Evolutionary conservation across 2,888 invertebrate species (phyloP), one percentile per base, ranked within the genome.

Genomic region (Graphium colonna): DNA sequence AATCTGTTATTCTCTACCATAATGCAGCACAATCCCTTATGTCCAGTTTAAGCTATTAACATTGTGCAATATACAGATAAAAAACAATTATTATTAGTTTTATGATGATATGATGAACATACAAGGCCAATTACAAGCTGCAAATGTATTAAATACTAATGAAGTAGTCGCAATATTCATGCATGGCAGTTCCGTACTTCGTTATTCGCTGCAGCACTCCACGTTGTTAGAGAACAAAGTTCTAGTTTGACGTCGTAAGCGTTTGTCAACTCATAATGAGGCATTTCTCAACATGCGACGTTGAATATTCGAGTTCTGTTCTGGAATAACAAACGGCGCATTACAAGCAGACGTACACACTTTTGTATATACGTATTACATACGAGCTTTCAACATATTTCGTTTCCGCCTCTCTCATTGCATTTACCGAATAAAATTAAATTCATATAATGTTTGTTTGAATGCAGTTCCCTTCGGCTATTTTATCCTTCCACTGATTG

Each of bases 361-460:
- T 13, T 42, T 36, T 26, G 21, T 39, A 3, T 26, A 18, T 38
- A 42, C 36, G 18, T 17, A 48, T n/a, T 26, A 21, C 16, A 28
- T 18, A 17, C 48, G 17, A 52, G 45, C 47, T 40, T 44, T 51
- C 42, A 46, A 18, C 44, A 15, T 58, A n/a, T n/a, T 49, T 41
- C 45, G 48, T 39, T 10, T 38, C 47, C 42, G 47, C 38, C 51
- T 51, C 41, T 42, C 49, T 39, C 49, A 53, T 55, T 40, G 46
- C 52, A 46, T 50, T 49, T 17, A 54, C 51, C 45, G 54, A 53
- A 51, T 47, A 43, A 44, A 55, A 59, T 59, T 58, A 51, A 51
- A 56, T 57, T 48, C 48, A 46, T 55, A 49, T 52, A 42, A 44
- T 51, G 41, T 51, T 40, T 50, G 50, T 42, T 40, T 43, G 53